phyloP scores from a whole-genome alignment of 2,797 vertebrate species.

The Anisognathus igniventris region DNA sequence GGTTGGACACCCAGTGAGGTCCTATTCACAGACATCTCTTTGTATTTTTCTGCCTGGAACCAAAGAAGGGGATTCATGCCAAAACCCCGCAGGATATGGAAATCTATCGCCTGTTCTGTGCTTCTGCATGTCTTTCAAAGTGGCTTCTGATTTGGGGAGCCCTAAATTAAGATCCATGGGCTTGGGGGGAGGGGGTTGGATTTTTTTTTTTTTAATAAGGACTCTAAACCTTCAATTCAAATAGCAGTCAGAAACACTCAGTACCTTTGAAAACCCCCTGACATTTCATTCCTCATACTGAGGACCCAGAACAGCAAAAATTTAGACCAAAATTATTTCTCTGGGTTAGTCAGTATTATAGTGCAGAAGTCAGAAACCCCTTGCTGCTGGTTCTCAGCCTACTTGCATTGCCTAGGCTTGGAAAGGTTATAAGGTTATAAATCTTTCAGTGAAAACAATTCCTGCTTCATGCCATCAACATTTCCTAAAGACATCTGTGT shows the following conservation, averaged over 20 bases:
- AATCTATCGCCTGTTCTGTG: slow-evolving; percentile 54
- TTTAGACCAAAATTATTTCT: slow-evolving; percentile 32
- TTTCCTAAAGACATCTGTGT: slow-evolving; percentile 47
- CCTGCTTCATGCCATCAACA: slow-evolving; percentile 44
- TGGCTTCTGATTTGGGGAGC: slow-evolving; percentile 58
- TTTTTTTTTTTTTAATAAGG: slow-evolving; percentile 7
- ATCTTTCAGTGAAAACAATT: slow-evolving; percentile 57
- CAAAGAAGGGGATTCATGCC: slow-evolving; percentile 65
- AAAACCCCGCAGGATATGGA: slow-evolving; percentile 65
- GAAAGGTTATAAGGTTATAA: slow-evolving; percentile 53
- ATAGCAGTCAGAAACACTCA: not conserved
- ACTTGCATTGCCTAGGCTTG: not conserved
- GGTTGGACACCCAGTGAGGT: slow-evolving; percentile 57
- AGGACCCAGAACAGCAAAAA: slow-evolving; percentile 36
- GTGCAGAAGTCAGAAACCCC: slow-evolving; percentile 22
- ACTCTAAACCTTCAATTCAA: slow-evolving; percentile 36
- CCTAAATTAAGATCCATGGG: slow-evolving; percentile 55
- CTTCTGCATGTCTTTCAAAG: slow-evolving; percentile 56
- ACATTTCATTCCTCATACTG: not conserved
- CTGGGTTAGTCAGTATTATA: slow-evolving; percentile 8
- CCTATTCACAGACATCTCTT: slow-evolving; percentile 60
- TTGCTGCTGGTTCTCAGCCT: slow-evolving; percentile 26
- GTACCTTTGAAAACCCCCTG: slow-evolving; percentile 33
- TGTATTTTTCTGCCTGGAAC: slow-evolving; percentile 66
- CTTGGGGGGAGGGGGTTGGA: not conserved